A percentile compares a stretch with the other conserved stretches of the same genome.
Conservation (phyloP, 2,797 vertebrate genomes). For the Alectoris magna region DNA sequence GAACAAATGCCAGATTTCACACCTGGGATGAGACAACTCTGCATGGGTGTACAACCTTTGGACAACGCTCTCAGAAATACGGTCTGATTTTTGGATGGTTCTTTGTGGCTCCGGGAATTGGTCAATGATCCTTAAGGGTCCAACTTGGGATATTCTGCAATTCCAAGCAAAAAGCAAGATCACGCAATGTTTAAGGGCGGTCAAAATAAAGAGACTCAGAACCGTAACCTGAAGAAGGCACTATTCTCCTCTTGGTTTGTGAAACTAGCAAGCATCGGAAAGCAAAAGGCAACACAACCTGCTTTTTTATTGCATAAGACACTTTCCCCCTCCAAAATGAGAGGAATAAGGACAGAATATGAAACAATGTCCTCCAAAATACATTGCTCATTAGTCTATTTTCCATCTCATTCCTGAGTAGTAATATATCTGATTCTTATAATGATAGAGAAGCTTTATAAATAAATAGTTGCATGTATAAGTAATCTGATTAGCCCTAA, state of each 20-base stretch:
- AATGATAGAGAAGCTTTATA: background rate
- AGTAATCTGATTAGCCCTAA: background rate
- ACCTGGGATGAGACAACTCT: background rate
- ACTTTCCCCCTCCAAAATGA: background rate
- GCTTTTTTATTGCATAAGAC: background rate
- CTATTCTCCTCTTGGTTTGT: background rate
- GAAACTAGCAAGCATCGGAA: background rate
- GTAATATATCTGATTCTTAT: background rate
- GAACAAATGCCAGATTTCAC: background rate
- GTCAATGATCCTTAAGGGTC: background rate
- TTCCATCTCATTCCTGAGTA: background rate
- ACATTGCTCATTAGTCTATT: background rate
- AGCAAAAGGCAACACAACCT: background rate
- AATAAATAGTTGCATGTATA: background rate
- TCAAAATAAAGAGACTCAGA: background rate
- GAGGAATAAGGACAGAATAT: background rate
- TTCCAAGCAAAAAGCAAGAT: background rate
- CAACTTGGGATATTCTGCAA: background rate
- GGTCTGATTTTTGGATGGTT: background rate
- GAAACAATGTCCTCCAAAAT: background rate
- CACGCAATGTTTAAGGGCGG: background rate
- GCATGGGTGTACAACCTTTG: background rate
- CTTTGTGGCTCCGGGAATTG: background rate
- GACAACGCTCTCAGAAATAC: background rate
- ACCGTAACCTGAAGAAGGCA: background rate